Evolutionary conservation across 2,888 invertebrate genomes (phyloP), one percentile per base, ranked within the genome.

Genomic region (Dyspetes luteomarginatus): DNA sequence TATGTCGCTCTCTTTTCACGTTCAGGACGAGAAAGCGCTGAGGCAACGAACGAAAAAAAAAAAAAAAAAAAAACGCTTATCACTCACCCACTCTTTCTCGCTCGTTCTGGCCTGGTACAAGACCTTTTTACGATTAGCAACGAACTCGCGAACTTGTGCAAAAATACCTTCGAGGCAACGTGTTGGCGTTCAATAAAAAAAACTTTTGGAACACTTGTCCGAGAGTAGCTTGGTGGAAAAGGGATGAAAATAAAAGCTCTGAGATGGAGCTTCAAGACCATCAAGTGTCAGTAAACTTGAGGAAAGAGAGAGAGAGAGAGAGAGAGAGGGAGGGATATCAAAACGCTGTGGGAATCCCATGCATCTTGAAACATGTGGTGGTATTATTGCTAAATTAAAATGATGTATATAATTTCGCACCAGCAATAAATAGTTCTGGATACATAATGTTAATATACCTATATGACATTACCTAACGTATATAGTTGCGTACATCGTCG

Each of bases 381-480:
- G 55, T 17, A 52, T 7, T 67, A 50, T 55, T 65, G 78, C 83
- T 87, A 86, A n/a, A 87, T 88, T 87, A 86, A 86, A 87, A 85
- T 84, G 74, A 84, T 84, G 85, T 86, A 87, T 85, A 83, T 85
- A 82, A 81, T 80, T 60, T 69, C 58, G 50, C 75, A 52, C 68
- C 12, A 55, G 41, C 52, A 55, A 50, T 36, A 74, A 77, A 75
- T 62, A 36, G 43, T 19, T 15, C 45, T 65, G 48, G 56, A 69
- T 43, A 43, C 43, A 41, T 52, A 43, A n/a, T n/a, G n/a, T n/a
- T n/a, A n/a, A n/a, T 9, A 9, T 43, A 43, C 12, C 43, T 65
- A 1, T 43, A 41, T 36, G 43, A n/a, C 26, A 58, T 64, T 55
- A 64, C n/a, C n/a, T 55, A 56, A 17, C 48, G 36, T 65, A 41